A percentile compares a stretch with the other conserved stretches of the same genome.
phyloP scores from a whole-genome alignment of 2,113 vertebrate genomes.

The Gobiocypris rarus region DNA sequence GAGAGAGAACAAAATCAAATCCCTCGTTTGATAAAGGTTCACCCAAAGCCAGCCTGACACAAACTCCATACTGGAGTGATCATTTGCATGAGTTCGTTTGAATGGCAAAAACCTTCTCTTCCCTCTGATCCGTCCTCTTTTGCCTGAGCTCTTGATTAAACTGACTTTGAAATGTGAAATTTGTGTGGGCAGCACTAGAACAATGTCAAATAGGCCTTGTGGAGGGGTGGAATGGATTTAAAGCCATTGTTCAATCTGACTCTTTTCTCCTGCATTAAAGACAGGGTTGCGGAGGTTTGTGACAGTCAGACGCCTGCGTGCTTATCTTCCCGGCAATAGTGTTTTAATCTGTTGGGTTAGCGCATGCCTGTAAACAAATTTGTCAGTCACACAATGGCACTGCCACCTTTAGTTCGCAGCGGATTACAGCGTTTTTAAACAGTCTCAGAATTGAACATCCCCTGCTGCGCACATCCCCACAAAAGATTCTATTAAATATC shows the following conservation, averaged over 20 bases:
- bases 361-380: conserved; percentile 77
- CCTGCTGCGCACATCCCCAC: conserved; percentile 72
- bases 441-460: conserved; percentile 54
- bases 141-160: conserved; percentile 47
- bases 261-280: conserved; percentile 51
- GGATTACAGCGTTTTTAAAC: conserved; percentile 73
- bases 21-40: conserved; percentile 60
- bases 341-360: conserved; percentile 79
- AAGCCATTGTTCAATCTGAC: conserved; percentile 74
- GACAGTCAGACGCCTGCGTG: conserved; percentile 67
- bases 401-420: conserved; percentile 76
- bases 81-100: conserved; percentile 67
- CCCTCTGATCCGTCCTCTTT: conserved; percentile 53
- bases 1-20: conserved; percentile 48
- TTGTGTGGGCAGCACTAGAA: conserved; percentile 73
- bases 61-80: conserved; percentile 59
- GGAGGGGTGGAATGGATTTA: conserved; percentile 75
- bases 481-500: conserved; percentile 78
- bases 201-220: conserved; percentile 74
- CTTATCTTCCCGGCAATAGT: conserved; percentile 74
- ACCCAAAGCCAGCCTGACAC: conserved; percentile 63
- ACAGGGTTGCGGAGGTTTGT: conserved; percentile 64
- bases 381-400: conserved; percentile 75
- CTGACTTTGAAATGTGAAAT: conserved; percentile 59
- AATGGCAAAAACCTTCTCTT: conserved; percentile 62